A percentile compares a stretch with the other conserved stretches of the same genome.
phyloP scores from a whole-genome alignment of 1,140 invertebrate genomes.

The Drosophila bifasciata region DNA sequence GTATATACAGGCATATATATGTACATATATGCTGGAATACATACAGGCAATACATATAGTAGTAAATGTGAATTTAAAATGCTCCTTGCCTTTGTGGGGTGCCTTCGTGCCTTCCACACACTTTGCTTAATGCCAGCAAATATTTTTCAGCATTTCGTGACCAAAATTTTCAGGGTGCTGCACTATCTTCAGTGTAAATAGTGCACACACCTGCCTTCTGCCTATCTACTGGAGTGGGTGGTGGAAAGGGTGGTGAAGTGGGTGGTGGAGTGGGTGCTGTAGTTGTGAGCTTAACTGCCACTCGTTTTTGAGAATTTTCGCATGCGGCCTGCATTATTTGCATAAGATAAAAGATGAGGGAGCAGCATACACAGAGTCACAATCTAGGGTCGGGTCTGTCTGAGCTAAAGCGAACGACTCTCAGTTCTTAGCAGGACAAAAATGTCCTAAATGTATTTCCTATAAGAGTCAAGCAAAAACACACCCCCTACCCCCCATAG shows the following conservation, averaged over 20 bases:
- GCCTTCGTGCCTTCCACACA: conserved; percentile 38
- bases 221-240: no score
- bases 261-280: neutral
- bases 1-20: no score
- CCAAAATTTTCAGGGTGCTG: conserved; percentile 61
- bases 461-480: conserved; percentile 65
- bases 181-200: conserved; percentile 71
- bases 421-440: conserved; percentile 47
- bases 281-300: conserved; percentile 18
- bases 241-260: no score
- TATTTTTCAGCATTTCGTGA: conserved; percentile 71
- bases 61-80: conserved; percentile 64
- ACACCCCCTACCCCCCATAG: conserved; percentile 21
- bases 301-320: conserved; percentile 47
- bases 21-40: no score
- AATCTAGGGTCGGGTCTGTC: neutral
- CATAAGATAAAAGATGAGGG: conserved; percentile 75
- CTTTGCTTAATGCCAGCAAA: conserved; percentile 61
- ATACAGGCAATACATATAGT: no score
- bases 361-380: conserved; percentile 30
- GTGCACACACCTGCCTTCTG: conserved; percentile 62
- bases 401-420: conserved; percentile 25
- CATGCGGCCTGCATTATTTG: conserved; percentile 76
- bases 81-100: neutral
- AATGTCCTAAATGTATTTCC: conserved; percentile 72